These are phyloP conservation scores for Drosophila pachea DNA, from an alignment of 1,140 invertebrate genomes.

Conservation along the genomic window DNA sequence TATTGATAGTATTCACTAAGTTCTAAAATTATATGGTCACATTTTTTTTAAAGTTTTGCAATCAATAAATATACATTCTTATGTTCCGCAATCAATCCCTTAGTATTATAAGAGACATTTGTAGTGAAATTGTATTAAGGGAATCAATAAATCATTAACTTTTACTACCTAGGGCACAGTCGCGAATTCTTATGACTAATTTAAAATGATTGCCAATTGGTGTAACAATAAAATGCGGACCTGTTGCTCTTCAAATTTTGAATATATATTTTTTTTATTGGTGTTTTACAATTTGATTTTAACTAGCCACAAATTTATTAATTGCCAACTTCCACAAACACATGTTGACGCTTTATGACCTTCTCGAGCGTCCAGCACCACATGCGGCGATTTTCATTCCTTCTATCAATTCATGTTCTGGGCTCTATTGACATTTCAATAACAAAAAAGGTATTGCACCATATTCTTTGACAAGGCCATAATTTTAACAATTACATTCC, in stretches of 20 bases:
- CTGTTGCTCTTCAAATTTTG: slow-evolving; percentile 41
- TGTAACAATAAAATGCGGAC: slow-evolving; percentile 20
- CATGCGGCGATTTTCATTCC: slow-evolving; percentile 30
- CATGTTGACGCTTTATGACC: slow-evolving; percentile 65
- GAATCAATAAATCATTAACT: slow-evolving; percentile 57
- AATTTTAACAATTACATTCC: slow-evolving; percentile 50
- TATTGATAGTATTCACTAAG: neutral
- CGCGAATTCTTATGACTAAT: slow-evolving; percentile 33
- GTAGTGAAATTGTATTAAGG: slow-evolving; percentile 39
- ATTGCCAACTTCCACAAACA: slow-evolving; percentile 66
- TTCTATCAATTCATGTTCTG: slow-evolving; percentile 47
- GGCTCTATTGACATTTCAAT: slow-evolving; percentile 35
- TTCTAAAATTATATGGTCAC: too few species aligned
- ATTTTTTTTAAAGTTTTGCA: too few species aligned
- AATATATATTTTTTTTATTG: slow-evolving; percentile 7
- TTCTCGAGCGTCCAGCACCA: slow-evolving; percentile 37
- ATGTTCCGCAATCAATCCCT: too few species aligned
- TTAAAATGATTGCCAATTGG: slow-evolving; percentile 28
- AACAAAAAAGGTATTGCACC: slow-evolving; percentile 51
- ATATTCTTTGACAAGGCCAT: slow-evolving; percentile 63
- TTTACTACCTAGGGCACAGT: slow-evolving; percentile 47
- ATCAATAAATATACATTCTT: too few species aligned
- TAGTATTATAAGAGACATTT: too few species aligned
- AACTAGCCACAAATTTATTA: slow-evolving; percentile 74
- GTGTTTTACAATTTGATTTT: slow-evolving; percentile 54